A percentile compares a stretch with the other conserved stretches of the same genome.
These are phyloP conservation scores for Lytechinus variegatus DNA, from an alignment of 35 echinoderm and acorn worm species.

Conservation along the genomic window DNA sequence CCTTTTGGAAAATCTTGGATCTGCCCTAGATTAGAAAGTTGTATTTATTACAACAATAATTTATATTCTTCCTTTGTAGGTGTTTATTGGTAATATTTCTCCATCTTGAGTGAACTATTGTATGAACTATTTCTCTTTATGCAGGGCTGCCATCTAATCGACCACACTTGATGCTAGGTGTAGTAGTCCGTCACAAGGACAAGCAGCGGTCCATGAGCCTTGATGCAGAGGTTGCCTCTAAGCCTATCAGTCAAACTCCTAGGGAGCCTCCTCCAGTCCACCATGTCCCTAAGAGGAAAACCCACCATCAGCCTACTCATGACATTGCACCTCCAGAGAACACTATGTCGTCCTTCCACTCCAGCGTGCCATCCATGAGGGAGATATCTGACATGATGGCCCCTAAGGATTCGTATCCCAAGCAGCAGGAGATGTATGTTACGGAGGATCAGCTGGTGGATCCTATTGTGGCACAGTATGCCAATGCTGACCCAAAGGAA, in stretches of 20 bases:
- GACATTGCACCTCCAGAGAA: slow-evolving; percentile 24
- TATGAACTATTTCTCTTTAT: not conserved
- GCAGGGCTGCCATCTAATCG: slow-evolving; percentile 74
- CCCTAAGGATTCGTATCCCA: not conserved
- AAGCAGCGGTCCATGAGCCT: slow-evolving; percentile 55
- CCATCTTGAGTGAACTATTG: not conserved
- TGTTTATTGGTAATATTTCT: not conserved
- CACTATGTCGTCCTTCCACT: slow-evolving; percentile 1
- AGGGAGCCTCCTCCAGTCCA: slow-evolving; percentile 31
- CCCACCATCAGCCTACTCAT: not conserved
- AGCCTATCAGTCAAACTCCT: not conserved
- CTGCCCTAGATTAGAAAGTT: not conserved
- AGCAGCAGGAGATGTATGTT: slow-evolving; percentile 33
- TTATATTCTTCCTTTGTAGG: not conserved
- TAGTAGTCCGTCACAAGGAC: slow-evolving; percentile 84
- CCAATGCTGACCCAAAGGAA: slow-evolving; percentile 75
- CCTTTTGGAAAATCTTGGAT: too few relatives aligned
- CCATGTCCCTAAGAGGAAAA: slow-evolving; percentile 37
- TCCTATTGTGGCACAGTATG: slow-evolving; percentile 94
- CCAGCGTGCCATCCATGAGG: not conserved
- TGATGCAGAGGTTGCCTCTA: not conserved
- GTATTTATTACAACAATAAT: not conserved
- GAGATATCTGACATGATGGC: not conserved
- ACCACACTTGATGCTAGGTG: slow-evolving; percentile 87
- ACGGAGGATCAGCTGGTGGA: slow-evolving; percentile 67